Base-by-base conservation (phyloP, 2,888 invertebrate genomes). In the Tetranychus piercei region DNA sequence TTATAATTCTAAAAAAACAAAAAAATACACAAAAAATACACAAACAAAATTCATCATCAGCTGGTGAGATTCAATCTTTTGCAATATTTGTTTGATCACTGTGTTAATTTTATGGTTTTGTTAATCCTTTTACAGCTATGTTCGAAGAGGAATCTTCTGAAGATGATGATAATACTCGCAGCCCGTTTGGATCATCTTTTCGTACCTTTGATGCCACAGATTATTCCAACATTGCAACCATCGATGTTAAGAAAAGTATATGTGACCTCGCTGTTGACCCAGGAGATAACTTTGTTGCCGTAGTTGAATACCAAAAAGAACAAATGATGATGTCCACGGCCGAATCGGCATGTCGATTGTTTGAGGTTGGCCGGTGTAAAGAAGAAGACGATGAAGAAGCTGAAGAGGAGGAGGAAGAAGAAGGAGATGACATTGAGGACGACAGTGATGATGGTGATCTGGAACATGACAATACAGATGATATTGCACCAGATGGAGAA, bases 201-300 rank as follows among this genome's bases (percentile, higher is more conserved):
- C 91, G 94, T 82, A 94, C 95, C 0, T 86, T 97, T 67, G 96
- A 97, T 83, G 90, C 94, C 1, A 88, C 88, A 79, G 94, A 97
- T 83, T 99, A 97, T 82, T 89, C 90, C 43, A 92, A 90, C 80
- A 95, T 96, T 82, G 89, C 77, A 66, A 78, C 76, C 11, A 75
- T 77, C 73, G 74, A 75, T 71, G 66, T 76, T 20, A 73, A 76
- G 67, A 44, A 69, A 65, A 73, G 15, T 64, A 72, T 75, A 6
- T 71, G 43, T 73, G 70, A 73, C 55, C 72, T 77, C n/a, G 75
- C 78, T 7, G 72, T 77, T 23, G 78, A 78, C 76, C 73, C 74
- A 20, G 75, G 76, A 44, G 79, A 79, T 69, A 43, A 72, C 72
- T 79, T 75, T 66, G 72, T 79, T 67, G 77, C 78, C 9, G 73